These are phyloP conservation scores for Turritopsis rubra DNA, from an alignment of 30 jellyfish, hydroid and myxozoan genomes.

Conservation along the genomic window DNA sequence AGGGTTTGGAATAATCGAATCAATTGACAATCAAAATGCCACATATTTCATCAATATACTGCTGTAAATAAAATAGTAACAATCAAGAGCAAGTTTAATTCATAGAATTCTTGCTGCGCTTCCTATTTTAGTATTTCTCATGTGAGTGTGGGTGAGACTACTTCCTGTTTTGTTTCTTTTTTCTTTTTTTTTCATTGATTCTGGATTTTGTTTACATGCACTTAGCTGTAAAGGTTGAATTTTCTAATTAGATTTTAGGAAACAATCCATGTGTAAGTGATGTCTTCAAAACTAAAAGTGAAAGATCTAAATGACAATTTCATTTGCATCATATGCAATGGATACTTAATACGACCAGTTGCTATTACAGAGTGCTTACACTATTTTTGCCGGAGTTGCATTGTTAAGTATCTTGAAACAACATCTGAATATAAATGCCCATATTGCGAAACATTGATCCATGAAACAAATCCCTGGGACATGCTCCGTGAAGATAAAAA, in stretches of 20 bases:
- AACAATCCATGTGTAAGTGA: background rate
- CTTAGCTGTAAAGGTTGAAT: background rate
- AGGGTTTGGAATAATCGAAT: too few relatives aligned
- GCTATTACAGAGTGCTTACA: slow-evolving; percentile 97
- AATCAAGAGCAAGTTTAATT: too few relatives aligned
- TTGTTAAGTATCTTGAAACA: slow-evolving; percentile 67
- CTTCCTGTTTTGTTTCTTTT: too few relatives aligned
- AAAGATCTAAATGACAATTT: slow-evolving; percentile 64
- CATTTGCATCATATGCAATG: slow-evolving; percentile 71
- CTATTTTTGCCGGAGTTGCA: slow-evolving; percentile 86
- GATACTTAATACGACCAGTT: slow-evolving; percentile 88
- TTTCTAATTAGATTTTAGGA: background rate
- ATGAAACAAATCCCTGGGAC: slow-evolving; percentile 98
- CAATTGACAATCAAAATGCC: too few relatives aligned
- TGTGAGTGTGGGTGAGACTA: too few relatives aligned
- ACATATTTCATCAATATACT: too few relatives aligned
- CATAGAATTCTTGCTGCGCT: too few relatives aligned
- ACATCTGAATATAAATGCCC: slow-evolving; percentile 84
- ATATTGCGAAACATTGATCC: slow-evolving; percentile 64
- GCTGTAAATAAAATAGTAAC: too few relatives aligned
- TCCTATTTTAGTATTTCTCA: too few relatives aligned
- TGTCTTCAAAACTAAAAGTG: slow-evolving; percentile 36
- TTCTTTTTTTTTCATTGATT: background rate
- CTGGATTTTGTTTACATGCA: too few relatives aligned
- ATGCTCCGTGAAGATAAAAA: slow-evolving; percentile 84